Evolutionary conservation across 1,140 invertebrate species (phyloP).

Genomic region (Macrostomum lignano): DNA sequence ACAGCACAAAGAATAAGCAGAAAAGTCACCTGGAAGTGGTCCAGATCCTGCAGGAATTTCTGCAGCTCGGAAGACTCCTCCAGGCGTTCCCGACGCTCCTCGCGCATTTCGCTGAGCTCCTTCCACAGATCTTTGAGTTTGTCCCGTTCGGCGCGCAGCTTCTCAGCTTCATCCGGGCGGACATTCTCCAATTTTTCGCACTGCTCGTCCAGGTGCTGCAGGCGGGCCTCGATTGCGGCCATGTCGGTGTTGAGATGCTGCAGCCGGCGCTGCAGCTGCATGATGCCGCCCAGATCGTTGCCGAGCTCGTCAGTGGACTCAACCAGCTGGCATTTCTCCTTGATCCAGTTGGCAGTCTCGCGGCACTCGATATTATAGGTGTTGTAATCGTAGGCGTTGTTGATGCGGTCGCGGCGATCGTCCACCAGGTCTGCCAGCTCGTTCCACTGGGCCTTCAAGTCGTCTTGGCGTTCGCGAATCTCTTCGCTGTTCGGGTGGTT

Average conservation of each 20-base stretch:
- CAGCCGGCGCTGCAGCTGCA: conserved; percentile 51
- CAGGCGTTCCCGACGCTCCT: conserved; percentile 79
- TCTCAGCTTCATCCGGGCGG: conserved; percentile 73
- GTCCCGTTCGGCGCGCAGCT: conserved; percentile 59
- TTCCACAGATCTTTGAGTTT: conserved; percentile 78
- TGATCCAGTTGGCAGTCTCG: conserved; percentile 91
- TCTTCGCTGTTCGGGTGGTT: conserved; percentile 83
- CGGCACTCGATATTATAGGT: conserved; percentile 98
- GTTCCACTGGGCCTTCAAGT: conserved; percentile 34
- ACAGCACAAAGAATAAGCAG: too few relatives aligned
- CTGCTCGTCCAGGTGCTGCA: conserved; percentile 44
- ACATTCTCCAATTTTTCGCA: conserved; percentile 60
- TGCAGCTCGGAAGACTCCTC: conserved; percentile 95
- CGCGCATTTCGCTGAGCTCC: conserved; percentile 59
- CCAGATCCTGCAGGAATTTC: conserved; percentile 81
- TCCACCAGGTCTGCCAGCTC: conserved; percentile 56
- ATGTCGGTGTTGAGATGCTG: conserved; percentile 93
- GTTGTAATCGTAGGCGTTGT: conserved; percentile 79
- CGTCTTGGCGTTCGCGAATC: conserved; percentile 61
- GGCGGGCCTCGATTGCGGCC: conserved; percentile 80
- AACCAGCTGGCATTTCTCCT: conserved; percentile 87
- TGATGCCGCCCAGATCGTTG: conserved; percentile 42
- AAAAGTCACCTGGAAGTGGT: conserved; percentile 96
- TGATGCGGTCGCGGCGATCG: conserved; percentile 65
- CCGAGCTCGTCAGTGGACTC: conserved; percentile 69